Evolutionary conservation across 92 coral and sea anemone species (phyloP), one percentile per base, ranked within the genome.

Genomic region (Muricea muricata): DNA sequence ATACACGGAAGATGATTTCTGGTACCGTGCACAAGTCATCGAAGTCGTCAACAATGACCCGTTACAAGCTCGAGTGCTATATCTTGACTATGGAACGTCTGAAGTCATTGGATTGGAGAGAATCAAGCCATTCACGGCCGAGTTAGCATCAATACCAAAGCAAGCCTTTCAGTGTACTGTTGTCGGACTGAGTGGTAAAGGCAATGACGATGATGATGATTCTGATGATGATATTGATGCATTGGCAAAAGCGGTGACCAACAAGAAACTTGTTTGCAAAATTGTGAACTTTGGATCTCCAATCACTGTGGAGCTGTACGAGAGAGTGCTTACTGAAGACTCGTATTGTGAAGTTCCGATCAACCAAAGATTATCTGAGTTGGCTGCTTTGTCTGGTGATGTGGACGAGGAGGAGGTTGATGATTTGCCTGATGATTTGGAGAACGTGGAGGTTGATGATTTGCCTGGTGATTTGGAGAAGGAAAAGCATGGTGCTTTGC

Each of bases 1-100:
- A 0, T 96, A 96, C 89, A 90, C 94, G 42, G 94, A 96, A 63
- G 99, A 96, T 86, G 94, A 92, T 25, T 90, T 87, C 89, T 96
- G 99, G 99, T 96, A 96, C 89, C 84, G 99, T n/a, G 98, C 91
- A 8, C 97, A 93, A 57, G 93, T 96, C 31, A 57, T 87, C 9
- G 73, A 88, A 15, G 90, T 96, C 7, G 65, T 80, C 20, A 83
- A 88, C 7, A 90, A 88, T 52, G 90, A 91, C 14, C 99, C 98
- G 10, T 65, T 93, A 28, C 87, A 78, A 57, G 95, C 87, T 8
- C 80, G 70, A 13, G 97, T 93, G 17, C 91, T 93, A 12, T 96
- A 93, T 79, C 74, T 96, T 57, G 99, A 96, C 69, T 96, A 96
- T 81, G 99, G 99, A 57, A 96, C 97, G 24, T 92, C 97, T 5